Conservation (phyloP, 2,113 vertebrate genomes). For the Hyla sarda region DNA sequence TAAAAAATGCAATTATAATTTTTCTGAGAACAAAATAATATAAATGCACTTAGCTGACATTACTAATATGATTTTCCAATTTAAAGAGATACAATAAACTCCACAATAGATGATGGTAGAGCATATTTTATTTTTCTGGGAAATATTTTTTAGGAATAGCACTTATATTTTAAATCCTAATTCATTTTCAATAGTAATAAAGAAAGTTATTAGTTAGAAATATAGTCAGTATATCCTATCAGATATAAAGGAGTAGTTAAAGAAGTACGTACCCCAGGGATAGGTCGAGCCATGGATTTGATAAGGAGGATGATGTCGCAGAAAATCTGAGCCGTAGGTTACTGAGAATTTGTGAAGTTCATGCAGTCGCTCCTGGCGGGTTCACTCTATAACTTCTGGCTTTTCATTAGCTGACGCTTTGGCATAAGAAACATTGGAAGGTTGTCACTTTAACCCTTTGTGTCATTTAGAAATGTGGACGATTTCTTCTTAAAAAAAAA, state of each 20-base stretch:
- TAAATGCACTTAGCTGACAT: no score
- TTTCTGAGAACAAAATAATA: no score
- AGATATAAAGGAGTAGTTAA: neutral
- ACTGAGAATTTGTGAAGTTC: neutral
- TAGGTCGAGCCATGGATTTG: slow-evolving; percentile 6
- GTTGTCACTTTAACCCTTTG: neutral
- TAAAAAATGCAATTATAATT: no score
- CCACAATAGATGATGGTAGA: no score
- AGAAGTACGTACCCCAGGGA: slow-evolving; percentile 21
- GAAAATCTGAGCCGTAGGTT: neutral
- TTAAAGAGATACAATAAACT: no score
- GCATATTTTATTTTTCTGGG: no score
- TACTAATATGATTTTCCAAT: no score
- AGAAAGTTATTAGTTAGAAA: neutral
- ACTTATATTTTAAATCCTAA: neutral
- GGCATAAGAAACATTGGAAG: neutral
- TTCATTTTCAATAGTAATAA: neutral
- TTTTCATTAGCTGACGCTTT: slow-evolving; percentile 42
- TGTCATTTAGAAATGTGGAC: neutral
- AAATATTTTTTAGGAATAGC: no score
- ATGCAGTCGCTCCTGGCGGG: neutral
- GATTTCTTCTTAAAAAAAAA: neutral
- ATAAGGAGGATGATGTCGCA: neutral
- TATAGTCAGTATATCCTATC: neutral
- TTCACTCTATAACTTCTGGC: slow-evolving; percentile 46